Base-by-base conservation (phyloP, 2,797 vertebrate genomes). In the Syncerus caffer region DNA sequence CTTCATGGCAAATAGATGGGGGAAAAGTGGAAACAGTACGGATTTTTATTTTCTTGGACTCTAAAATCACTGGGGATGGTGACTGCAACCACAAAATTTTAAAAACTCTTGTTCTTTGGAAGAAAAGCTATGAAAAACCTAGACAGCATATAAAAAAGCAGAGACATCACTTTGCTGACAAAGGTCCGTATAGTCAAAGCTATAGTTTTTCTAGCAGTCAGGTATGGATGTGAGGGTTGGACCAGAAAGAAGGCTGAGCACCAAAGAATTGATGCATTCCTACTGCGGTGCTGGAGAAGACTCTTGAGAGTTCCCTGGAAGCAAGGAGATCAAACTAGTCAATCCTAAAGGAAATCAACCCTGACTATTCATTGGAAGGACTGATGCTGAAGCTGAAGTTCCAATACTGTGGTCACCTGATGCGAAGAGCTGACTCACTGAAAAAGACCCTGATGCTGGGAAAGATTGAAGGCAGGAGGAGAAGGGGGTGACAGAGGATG, bases 11-110 rank as follows among this genome's bases (percentile, higher is more conserved):
- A 74, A 42, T 42, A 74, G 67, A 42, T 14, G 38, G 21, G 34
- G 11, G 0, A 4, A 42, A 25, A 23, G 19, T 42, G 67, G 67
- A 74, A 74, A 42, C 34, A 74, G 67, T 2, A 25, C 0, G 0
- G 34, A 42, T 74, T 74, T 38, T 74, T 25, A 74, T 74, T 74
- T 74, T 74, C 21, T 14, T 74, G 67, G 34, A 38, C 67, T 42
- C 67, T 25, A 42, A 74, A 74, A 74, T 74, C 67, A 42, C 21
- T 42, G 21, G 42, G 34, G 67, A 42, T 74, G 34, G 67, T 42
- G 6, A 74, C 38, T 42, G 6, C 21, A 74, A 7, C 21, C 34
- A 14, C 34, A 25, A 74, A 74, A 42, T 74, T 42, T 21, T 0
- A 25, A 74, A 74, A 25, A 74, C 34, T 38, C 67, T 74, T 25